phyloP scores from a whole-genome alignment of 2,113 vertebrate genomes.

The Clarias magur region DNA sequence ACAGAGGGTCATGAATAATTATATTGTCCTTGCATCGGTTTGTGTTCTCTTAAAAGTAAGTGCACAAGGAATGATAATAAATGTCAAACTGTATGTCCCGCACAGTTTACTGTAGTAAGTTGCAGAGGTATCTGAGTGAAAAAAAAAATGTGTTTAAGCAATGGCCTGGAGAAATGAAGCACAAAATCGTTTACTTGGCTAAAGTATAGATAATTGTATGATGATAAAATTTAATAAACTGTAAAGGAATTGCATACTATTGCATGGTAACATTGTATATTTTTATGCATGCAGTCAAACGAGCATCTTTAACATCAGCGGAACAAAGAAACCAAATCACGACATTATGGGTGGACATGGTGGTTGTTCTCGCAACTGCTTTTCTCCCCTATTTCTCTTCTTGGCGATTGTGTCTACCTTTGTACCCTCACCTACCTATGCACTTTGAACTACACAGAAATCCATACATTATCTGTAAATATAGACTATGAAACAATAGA shows the following conservation, averaged over 20 bases:
- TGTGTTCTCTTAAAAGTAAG: slow-evolving; percentile 11
- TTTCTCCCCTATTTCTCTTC: slow-evolving; percentile 1
- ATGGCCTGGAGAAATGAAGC: neutral
- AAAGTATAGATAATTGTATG: neutral
- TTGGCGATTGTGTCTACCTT: neutral
- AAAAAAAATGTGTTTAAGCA: slow-evolving; percentile 19
- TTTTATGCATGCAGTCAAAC: neutral
- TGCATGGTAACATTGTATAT: neutral
- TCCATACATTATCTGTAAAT: slow-evolving; percentile 14
- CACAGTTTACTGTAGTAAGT: neutral
- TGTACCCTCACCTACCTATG: slow-evolving; percentile 36
- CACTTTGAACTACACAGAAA: slow-evolving; percentile 43
- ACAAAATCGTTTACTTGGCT: neutral
- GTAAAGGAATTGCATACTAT: neutral
- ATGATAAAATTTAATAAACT: neutral
- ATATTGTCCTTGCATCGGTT: slow-evolving; percentile 2
- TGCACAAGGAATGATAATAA: slow-evolving; percentile 8
- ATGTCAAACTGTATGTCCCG: slow-evolving; percentile 15
- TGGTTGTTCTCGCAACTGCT: neutral
- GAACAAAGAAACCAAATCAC: neutral
- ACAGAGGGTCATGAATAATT: slow-evolving; percentile 18
- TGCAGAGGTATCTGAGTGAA: slow-evolving; percentile 16
- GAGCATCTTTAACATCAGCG: neutral
- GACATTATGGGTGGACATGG: neutral
- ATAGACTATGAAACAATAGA: neutral